Evolutionary conservation across 2,888 invertebrate species (phyloP).

Genomic region (Hermaeophaga mercurialis): DNA sequence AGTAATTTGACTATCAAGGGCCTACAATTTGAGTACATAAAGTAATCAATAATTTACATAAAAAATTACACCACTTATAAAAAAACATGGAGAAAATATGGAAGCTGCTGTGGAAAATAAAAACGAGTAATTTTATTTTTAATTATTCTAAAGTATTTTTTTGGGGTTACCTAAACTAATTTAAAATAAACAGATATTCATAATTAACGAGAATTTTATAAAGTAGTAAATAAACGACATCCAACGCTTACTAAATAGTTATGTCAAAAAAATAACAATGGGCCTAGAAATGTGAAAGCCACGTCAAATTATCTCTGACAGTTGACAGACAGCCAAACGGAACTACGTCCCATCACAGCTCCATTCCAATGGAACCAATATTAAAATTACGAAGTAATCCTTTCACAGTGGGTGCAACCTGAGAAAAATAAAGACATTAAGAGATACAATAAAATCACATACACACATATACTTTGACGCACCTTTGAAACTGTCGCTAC

Average conservation of each 20-base stretch:
- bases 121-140: too few species aligned
- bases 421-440: conserved; percentile 28
- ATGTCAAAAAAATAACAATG: background rate
- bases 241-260: background rate
- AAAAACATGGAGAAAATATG: too few species aligned
- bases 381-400: conserved; percentile 12
- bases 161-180: too few species aligned
- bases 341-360: background rate
- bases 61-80: too few species aligned
- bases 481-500: conserved; percentile 32
- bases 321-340: conserved; percentile 7
- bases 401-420: conserved; percentile 25
- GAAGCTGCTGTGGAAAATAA: too few species aligned
- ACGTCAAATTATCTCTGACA: conserved; percentile 9
- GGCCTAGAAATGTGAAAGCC: background rate
- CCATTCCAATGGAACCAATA: conserved; percentile 10
- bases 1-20: too few species aligned
- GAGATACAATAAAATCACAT: conserved; percentile 22
- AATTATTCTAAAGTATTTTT: too few species aligned
- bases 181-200: too few species aligned
- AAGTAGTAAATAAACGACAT: too few species aligned
- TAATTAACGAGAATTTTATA: too few species aligned
- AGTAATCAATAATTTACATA: too few species aligned
- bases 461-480: conserved; percentile 23
- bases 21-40: too few species aligned